Conservation (phyloP, 1,140 invertebrate species). For the Lepidotrigona ventralis region DNA sequence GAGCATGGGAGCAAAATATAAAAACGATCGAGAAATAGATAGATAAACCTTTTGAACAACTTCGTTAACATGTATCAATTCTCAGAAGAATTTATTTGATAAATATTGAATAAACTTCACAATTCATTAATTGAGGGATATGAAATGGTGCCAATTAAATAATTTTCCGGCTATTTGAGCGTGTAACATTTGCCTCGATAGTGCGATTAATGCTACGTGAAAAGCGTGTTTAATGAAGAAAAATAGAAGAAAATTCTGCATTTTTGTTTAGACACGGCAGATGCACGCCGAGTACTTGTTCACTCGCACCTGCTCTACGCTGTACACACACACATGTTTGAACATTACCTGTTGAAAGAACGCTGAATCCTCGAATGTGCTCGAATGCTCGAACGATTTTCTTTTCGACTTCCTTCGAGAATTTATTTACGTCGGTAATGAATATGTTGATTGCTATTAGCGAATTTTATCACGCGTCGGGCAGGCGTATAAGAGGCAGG, state of each 20-base stretch:
- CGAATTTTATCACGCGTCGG: not conserved
- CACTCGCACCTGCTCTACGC: conserved; percentile 20
- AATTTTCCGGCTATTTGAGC: no score
- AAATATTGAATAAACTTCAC: no score
- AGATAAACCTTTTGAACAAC: no score
- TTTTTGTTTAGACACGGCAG: conserved; percentile 11
- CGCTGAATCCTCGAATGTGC: not conserved
- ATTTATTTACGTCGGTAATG: not conserved
- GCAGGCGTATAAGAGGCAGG: not conserved
- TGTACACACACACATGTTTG: not conserved
- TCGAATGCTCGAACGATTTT: no score
- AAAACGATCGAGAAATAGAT: no score
- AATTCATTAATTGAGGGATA: no score
- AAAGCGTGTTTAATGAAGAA: not conserved
- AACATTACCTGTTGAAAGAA: not conserved
- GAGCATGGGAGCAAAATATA: no score
- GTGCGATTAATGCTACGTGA: not conserved
- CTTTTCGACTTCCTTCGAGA: not conserved
- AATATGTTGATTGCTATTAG: not conserved
- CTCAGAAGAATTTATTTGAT: no score
- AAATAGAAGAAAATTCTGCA: not conserved
- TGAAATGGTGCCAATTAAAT: no score
- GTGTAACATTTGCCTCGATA: no score
- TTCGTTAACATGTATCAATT: no score
- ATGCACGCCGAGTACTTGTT: not conserved